Evolutionary conservation across 2,888 invertebrate species (phyloP).

Genomic region (Synergus umbraculus): DNA sequence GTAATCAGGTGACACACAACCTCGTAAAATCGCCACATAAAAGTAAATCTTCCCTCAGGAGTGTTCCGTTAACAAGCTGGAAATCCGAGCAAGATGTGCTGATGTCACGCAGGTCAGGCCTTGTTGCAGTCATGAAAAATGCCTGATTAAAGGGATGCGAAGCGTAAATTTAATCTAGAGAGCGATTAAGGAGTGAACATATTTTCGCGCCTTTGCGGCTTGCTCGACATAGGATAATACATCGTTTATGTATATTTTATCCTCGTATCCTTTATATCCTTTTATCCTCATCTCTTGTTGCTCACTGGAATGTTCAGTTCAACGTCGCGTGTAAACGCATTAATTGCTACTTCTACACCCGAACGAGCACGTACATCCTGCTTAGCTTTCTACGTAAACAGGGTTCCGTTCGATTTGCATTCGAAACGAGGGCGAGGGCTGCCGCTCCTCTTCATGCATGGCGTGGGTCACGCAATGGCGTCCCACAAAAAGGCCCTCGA

Average conservation of each 20-base stretch:
- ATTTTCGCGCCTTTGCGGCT: constrained; percentile 16
- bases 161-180: constrained; percentile 8
- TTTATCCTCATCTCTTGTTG: not conserved
- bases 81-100: constrained; percentile 2
- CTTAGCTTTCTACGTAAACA: constrained; percentile 6
- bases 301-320: not conserved
- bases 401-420: constrained; percentile 29
- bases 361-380: constrained; percentile 6
- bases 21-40: constrained; percentile 16
- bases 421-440: constrained; percentile 21
- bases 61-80: constrained; percentile 26
- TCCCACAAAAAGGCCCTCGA: not conserved
- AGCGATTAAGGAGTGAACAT: not conserved
- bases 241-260: not conserved
- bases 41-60: constrained; percentile 14
- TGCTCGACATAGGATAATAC: not conserved
- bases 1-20: constrained; percentile 3
- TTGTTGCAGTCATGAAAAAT: constrained; percentile 10
- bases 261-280: not conserved
- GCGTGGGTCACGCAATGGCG: constrained; percentile 15
- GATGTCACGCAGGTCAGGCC: constrained; percentile 17
- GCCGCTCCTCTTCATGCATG: constrained; percentile 9
- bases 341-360: constrained; percentile 7
- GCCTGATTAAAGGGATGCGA: constrained; percentile 7
- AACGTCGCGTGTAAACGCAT: constrained; percentile 20